Conservation (phyloP, 2,113 vertebrate species). For the Cavia porcellus region DNA sequence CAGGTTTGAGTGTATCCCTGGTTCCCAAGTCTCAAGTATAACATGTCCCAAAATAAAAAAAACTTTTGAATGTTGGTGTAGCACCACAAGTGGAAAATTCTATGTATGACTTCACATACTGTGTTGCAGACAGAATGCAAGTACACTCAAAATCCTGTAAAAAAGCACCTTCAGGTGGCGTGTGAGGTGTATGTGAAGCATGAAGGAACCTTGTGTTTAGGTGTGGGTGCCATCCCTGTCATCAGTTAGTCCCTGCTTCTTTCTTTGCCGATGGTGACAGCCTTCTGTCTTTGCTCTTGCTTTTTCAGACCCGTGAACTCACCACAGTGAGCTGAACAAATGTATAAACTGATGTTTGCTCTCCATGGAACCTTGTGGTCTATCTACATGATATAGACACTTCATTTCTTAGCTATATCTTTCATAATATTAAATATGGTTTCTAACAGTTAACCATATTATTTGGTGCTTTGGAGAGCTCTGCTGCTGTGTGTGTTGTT, state of each 20-base stretch:
- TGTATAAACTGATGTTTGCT: not conserved
- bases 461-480: not conserved
- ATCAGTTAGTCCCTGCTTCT: not conserved
- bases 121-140: not conserved
- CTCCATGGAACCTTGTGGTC: not conserved
- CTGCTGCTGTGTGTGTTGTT: not conserved
- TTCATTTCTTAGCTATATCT: conserved; percentile 3
- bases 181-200: not conserved
- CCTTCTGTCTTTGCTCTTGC: not conserved
- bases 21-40: not conserved
- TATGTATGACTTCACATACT: not conserved
- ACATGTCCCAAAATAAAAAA: not conserved
- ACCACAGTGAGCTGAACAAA: not conserved
- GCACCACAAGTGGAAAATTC: not conserved
- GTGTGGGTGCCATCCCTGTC: not conserved
- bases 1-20: not conserved
- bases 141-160: not conserved
- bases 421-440: conserved; percentile 48
- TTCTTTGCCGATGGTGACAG: not conserved
- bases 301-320: conserved; percentile 7
- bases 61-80: not conserved
- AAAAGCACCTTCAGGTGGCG: not conserved
- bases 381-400: not conserved
- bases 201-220: not conserved
- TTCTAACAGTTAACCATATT: not conserved